Evolutionary conservation across 2,797 vertebrate genomes (phyloP).

Genomic region (Urosaurus nigricauda): DNA sequence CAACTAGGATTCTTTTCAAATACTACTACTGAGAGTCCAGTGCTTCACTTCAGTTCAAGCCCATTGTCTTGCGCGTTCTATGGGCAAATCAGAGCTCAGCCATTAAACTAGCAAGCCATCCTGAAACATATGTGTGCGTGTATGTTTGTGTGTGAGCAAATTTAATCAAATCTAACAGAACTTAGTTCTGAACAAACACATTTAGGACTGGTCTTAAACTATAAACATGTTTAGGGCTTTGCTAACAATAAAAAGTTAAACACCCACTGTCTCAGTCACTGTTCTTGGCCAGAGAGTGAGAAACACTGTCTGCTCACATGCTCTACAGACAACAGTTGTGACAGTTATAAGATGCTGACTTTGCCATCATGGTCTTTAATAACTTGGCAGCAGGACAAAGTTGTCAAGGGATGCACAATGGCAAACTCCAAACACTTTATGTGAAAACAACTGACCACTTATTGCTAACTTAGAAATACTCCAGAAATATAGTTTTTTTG

Average conservation of each 20-base stretch:
- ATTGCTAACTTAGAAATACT: not conserved
- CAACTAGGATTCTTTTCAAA: no score
- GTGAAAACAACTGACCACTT: not conserved
- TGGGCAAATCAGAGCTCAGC: not conserved
- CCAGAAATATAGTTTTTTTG: no score
- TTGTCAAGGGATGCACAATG: not conserved
- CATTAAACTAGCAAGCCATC: not conserved
- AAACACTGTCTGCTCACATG: not conserved
- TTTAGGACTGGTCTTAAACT: not conserved
- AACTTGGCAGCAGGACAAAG: not conserved
- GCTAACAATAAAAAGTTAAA: not conserved
- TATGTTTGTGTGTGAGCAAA: no score
- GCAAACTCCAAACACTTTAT: not conserved
- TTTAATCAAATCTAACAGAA: not conserved
- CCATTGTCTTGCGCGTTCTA: no score
- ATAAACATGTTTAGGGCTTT: not conserved
- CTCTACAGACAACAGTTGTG: not conserved
- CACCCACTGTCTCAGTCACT: not conserved
- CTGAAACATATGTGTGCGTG: not conserved
- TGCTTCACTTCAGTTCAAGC: no score
- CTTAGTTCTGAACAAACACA: not conserved
- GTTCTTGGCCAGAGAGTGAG: not conserved
- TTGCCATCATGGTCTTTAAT: not conserved
- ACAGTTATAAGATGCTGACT: not conserved
- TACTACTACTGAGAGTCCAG: no score